Conservation (phyloP, 2,888 invertebrate genomes). For the Eugnorisma glareosa region DNA sequence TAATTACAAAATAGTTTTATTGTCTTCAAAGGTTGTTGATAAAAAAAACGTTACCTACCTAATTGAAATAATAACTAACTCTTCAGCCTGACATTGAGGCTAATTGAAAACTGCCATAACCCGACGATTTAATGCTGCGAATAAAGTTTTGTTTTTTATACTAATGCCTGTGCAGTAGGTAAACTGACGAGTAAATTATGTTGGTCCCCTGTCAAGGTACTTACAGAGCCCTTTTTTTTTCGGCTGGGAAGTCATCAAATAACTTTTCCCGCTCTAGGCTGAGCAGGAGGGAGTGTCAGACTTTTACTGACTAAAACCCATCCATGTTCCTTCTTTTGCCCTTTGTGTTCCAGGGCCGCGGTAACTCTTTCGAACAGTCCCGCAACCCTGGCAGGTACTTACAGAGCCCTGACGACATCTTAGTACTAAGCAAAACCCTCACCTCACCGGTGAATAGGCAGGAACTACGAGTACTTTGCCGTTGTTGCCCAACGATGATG, state of each 20-base stretch:
- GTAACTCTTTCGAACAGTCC: no score
- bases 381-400: no score
- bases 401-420: background rate
- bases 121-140: background rate
- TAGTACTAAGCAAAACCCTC: slow-evolving; percentile 11
- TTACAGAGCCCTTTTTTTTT: no score
- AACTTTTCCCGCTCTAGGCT: no score
- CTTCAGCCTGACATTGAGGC: background rate
- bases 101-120: background rate
- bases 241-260: no score
- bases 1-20: background rate
- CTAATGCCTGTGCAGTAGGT: no score
- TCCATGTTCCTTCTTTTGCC: no score
- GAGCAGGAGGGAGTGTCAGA: no score
- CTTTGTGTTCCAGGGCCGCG: no score
- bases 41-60: background rate
- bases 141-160: no score
- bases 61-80: background rate
- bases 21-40: background rate
- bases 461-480: slow-evolving; percentile 24
- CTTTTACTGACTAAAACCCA: no score
- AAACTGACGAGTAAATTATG: background rate
- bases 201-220: background rate
- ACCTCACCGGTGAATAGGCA: background rate
- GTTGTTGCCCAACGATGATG: slow-evolving; percentile 17